Conservation (phyloP, 2,797 vertebrate genomes). For the Dendrocincla fuliginosa region DNA sequence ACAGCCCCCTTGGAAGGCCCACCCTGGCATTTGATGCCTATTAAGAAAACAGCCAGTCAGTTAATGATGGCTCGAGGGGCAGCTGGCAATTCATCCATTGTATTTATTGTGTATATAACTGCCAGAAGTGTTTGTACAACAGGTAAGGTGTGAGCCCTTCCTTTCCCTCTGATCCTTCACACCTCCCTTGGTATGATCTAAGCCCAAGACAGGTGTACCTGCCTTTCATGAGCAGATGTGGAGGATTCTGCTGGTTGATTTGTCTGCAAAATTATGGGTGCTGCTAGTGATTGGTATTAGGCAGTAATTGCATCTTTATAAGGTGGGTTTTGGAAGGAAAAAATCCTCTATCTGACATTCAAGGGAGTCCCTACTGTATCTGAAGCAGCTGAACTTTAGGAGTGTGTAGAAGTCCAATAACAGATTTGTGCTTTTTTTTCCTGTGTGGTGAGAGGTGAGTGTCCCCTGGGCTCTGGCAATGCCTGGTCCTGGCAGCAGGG, state of each 20-base stretch:
- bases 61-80: background rate
- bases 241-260: background rate
- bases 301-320: background rate
- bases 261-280: background rate
- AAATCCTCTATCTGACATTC: background rate
- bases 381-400: background rate
- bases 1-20: background rate
- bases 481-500: background rate
- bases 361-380: background rate
- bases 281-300: background rate
- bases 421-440: background rate
- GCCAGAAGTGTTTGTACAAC: background rate
- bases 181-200: background rate
- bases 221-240: background rate
- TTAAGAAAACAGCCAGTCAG: background rate
- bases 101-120: conserved; percentile 10
- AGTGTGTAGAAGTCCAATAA: background rate
- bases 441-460: background rate
- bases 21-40: background rate
- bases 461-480: rapidly evolving
- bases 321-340: background rate
- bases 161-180: background rate
- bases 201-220: background rate
- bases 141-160: background rate
- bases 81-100: background rate